Conservation (phyloP, 2,888 invertebrate species). For the Oconnorella tubifera region DNA sequence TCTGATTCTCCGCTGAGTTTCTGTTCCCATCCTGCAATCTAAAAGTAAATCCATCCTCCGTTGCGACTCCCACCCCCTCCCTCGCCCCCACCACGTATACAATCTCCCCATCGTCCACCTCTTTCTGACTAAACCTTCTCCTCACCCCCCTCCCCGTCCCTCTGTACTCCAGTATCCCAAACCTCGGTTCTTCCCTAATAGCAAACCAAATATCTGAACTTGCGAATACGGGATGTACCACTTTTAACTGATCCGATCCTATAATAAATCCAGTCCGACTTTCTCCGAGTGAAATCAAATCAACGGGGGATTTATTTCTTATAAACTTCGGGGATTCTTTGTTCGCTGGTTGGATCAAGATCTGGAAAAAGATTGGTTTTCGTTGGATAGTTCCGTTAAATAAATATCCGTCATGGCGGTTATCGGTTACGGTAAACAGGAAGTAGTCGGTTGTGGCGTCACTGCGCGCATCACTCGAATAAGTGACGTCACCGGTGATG, state of each 20-base stretch:
- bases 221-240: slow-evolving; percentile 45
- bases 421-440: slow-evolving; percentile 39
- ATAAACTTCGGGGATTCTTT: slow-evolving; percentile 48
- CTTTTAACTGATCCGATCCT: slow-evolving; percentile 44
- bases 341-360: slow-evolving; percentile 46
- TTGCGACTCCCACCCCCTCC: slow-evolving; percentile 28
- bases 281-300: slow-evolving; percentile 44
- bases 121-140: slow-evolving; percentile 49
- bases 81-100: slow-evolving; percentile 44
- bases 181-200: slow-evolving; percentile 43
- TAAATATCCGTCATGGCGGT: slow-evolving; percentile 46
- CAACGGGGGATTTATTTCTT: slow-evolving; percentile 42
- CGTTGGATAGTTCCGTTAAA: slow-evolving; percentile 47
- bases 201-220: slow-evolving; percentile 44
- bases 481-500: slow-evolving; percentile 47
- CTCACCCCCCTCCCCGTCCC: slow-evolving; percentile 44
- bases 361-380: slow-evolving; percentile 46
- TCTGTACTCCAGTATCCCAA: slow-evolving; percentile 50
- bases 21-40: slow-evolving; percentile 44
- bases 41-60: slow-evolving; percentile 50
- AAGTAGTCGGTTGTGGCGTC: slow-evolving; percentile 24
- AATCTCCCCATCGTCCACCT: slow-evolving; percentile 49
- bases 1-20: slow-evolving; percentile 45
- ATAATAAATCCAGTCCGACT: slow-evolving; percentile 44
- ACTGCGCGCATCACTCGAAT: slow-evolving; percentile 44